Evolutionary conservation across 2,113 vertebrate genomes (phyloP), one percentile per base, ranked within the genome.

Genomic region (Oceanodroma tethys): DNA sequence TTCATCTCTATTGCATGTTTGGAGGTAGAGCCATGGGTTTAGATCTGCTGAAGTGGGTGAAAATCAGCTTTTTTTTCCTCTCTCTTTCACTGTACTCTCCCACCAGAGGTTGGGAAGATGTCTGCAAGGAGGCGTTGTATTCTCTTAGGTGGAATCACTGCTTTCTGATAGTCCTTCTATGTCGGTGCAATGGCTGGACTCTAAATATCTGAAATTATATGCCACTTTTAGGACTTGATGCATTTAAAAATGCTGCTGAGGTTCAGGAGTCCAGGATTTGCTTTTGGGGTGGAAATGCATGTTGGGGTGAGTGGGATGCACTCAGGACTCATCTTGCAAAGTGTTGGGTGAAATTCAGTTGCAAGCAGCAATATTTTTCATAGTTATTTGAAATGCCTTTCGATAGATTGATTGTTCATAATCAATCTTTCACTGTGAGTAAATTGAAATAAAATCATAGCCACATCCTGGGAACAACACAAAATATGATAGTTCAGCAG

Each of bases 371-470:
- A 16, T 58, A 27, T 72, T 91, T 78, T 10, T 38, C 27, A 14
- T 42, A 9, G 2, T 58, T 47, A 78, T 71, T 52, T 85, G 56
- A 81, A 84, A 79, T 25, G 40, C n/a, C 17, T 73, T 78, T 50
- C 50, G 73, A 29, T 34, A 10, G 78, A 58, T 56, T 67, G 66
- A 72, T 93, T 82, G 59, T 55, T 73, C 26, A 13, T 85, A 55
- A 94, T 92, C 85, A 58, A 42, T 73, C 76, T 80, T 85, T 25
- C 32, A 14, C 50, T 52, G 38, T 7, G 48, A 93, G 38, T 52
- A 87, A 68, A 90, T 34, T n/a, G 62, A 95, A 89, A 84, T 72
- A 60, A 94, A 95, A 66, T 93, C 32, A 80, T 73, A 11, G 13
- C 74, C 45, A 55, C 50, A 42, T 52, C 50, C 65, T 67, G 63